phyloP scores from a whole-genome alignment of 1,140 invertebrate species.

The Notospermus geniculatus region DNA sequence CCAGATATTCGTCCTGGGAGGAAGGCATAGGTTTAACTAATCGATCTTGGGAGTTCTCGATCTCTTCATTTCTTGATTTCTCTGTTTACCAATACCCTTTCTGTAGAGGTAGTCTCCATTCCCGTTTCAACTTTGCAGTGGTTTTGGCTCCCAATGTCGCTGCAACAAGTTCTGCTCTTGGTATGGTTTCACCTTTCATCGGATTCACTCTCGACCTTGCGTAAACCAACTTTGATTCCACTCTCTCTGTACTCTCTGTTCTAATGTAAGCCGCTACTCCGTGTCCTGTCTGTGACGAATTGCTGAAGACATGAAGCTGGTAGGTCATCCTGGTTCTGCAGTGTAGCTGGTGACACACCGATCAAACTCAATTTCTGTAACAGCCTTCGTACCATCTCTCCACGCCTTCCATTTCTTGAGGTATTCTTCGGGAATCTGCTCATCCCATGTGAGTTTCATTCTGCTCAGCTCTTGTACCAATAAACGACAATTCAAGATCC shows the following conservation, averaged over 20 bases:
- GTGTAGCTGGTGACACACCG: conserved; percentile 5
- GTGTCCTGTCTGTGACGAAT: conserved; percentile 3
- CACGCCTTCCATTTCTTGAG: not conserved
- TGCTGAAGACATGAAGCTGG: conserved; percentile 8
- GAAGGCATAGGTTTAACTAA: too few species aligned
- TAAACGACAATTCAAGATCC: conserved; percentile 2
- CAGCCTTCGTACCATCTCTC: conserved; percentile 3
- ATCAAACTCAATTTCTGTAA: conserved; percentile 2
- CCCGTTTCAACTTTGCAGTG: conserved; percentile 3
- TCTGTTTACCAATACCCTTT: too few species aligned
- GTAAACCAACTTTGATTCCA: not conserved
- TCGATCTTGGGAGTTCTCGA: too few species aligned
- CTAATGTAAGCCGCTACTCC: conserved; percentile 1
- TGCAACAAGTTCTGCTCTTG: conserved; percentile 8
- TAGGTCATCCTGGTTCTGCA: not conserved
- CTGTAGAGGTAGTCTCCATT: conserved; percentile 1
- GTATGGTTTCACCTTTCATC: not conserved
- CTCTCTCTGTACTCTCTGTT: not conserved
- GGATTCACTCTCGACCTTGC: conserved; percentile 5
- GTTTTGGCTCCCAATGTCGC: not conserved
- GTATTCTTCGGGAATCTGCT: not conserved
- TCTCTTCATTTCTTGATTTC: too few species aligned
- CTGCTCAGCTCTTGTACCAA: not conserved
- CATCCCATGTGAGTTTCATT: conserved; percentile 1
- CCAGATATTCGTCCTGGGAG: too few species aligned